These are phyloP conservation scores for Chrysolina oricalcia DNA, from an alignment of 2,888 invertebrate species.

Conservation along the genomic window DNA sequence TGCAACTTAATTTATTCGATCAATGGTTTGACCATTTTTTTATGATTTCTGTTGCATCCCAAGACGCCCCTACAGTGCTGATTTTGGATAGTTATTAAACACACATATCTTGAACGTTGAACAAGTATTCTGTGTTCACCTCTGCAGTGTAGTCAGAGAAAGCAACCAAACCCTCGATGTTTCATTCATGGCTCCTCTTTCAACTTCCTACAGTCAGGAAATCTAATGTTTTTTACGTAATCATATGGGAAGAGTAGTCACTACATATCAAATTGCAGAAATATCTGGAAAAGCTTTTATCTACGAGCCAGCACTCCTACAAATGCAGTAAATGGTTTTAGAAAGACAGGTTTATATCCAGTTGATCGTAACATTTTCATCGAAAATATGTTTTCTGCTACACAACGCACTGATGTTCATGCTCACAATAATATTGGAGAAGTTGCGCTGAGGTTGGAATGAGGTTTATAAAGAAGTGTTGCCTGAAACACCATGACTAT, in stretches of 20 bases:
- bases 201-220: slow-evolving; percentile 28
- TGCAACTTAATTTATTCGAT: slow-evolving; percentile 16
- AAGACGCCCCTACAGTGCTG: slow-evolving; percentile 22
- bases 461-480: too few species aligned
- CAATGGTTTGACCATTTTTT: slow-evolving; percentile 14
- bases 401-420: too few species aligned
- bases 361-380: too few species aligned
- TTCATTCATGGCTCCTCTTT: slow-evolving; percentile 48
- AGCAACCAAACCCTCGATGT: slow-evolving; percentile 54
- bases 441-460: too few species aligned
- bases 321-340: too few species aligned
- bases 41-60: background rate
- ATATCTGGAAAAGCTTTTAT: too few species aligned
- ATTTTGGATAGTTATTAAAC: slow-evolving; percentile 28
- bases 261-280: too few species aligned
- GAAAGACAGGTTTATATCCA: too few species aligned
- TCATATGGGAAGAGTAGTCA: too few species aligned
- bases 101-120: slow-evolving; percentile 46
- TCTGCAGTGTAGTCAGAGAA: slow-evolving; percentile 54
- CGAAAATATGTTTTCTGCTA: background rate
- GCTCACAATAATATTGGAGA: too few species aligned
- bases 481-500: too few species aligned
- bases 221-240: slow-evolving; percentile 18
- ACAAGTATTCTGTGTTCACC: slow-evolving; percentile 59
- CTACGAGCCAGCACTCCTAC: too few species aligned